Base-by-base conservation (phyloP, 2,888 invertebrate species). In the Cylindroiulus punctatus region DNA sequence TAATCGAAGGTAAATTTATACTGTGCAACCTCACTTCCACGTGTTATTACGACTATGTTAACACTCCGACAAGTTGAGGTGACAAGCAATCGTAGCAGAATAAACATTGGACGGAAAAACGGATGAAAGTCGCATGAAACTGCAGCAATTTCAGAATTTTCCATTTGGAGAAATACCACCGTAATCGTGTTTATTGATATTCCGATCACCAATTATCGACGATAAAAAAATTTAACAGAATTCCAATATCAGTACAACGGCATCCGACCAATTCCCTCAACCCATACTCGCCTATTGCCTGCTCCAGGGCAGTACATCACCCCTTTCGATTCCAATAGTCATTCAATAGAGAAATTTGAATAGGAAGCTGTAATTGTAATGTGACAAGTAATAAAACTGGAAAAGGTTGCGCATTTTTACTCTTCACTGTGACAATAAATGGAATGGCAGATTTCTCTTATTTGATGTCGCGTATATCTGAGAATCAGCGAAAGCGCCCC, bases 1-100 rank as follows among this genome's bases (percentile, higher is more conserved):
- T 76, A 30, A 76, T 76, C 76, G 76, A 76, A 76, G 76, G 76
- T 76, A 76, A 76, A 76, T 76, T 76, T 76, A 76, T 76, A 76
- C 17, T 76, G 76, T 30, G 30, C 76, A 30, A 30, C 26, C 76
- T 76, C 30, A 17, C 76, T 76, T 76, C 76, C 76, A 76, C 12
- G 26, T 76, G 76, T 30, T 76, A 76, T 30, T 76, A 30, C 76
- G 76, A 8, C 30, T 76, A 76, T 76, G 76, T 30, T 76, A 76
- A 76, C 14, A 76, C 10, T 3, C 12, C 26, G 76, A 17, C 26
- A 30, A 30, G 76, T 30, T 76, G 30, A 76, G 76, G 76, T 76
- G 76, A 76, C 76, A 76, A 30, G 26, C 4, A 30, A 30, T 76
- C 8, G 30, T 12, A 30, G 14, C 76, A 30, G 76, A 30, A 14